These are phyloP conservation scores for Antheraea mylitta DNA, from an alignment of 1,140 invertebrate species.

Conservation along the genomic window DNA sequence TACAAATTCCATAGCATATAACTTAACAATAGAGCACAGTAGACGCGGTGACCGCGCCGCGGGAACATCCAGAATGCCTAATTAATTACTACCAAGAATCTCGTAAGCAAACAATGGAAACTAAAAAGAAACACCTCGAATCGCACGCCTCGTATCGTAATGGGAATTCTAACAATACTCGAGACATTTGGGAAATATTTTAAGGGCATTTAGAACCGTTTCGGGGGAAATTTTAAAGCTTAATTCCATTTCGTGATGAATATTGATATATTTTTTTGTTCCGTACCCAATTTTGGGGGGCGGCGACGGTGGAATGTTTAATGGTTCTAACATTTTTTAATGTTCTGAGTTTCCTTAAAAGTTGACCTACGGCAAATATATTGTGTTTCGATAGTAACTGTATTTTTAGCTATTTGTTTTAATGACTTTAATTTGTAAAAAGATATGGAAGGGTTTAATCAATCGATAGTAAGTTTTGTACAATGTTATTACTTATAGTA, in stretches of 20 bases:
- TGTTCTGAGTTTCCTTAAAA: too few species aligned
- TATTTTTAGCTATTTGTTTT: too few species aligned
- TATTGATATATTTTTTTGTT: conserved; percentile 10
- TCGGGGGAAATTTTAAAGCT: conserved; percentile 6
- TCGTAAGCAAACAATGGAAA: conserved; percentile 16
- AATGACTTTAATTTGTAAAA: too few species aligned
- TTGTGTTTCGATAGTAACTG: too few species aligned
- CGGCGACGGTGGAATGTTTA: not conserved
- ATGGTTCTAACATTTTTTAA: not conserved
- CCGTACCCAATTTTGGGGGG: not conserved
- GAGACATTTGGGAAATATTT: conserved; percentile 17
- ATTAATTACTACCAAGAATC: conserved; percentile 25
- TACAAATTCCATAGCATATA: not conserved
- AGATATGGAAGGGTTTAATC: too few species aligned
- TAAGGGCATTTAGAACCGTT: conserved; percentile 10
- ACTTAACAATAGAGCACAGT: conserved; percentile 5
- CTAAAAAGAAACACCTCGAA: conserved; percentile 16
- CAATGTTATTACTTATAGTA: too few species aligned
- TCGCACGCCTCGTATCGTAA: conserved; percentile 15
- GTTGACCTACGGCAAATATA: too few species aligned
- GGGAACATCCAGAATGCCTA: conserved; percentile 20
- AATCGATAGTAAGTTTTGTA: too few species aligned
- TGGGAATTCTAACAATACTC: conserved; percentile 28
- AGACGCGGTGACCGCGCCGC: not conserved
- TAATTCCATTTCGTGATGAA: conserved; percentile 10